phyloP scores from a whole-genome alignment of 2,797 vertebrate genomes.

The Sparidentex hasta region DNA sequence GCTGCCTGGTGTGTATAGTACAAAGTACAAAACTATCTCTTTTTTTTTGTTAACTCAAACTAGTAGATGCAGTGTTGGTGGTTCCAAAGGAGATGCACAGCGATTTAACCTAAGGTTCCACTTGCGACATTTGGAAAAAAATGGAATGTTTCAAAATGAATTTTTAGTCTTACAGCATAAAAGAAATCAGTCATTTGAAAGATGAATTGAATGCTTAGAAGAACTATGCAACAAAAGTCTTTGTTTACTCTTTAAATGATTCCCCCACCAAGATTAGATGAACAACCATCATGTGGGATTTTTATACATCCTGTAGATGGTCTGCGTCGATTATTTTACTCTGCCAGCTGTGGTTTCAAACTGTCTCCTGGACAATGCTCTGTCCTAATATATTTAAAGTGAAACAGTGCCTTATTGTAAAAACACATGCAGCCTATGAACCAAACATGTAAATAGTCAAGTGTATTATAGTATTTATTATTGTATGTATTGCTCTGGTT shows the following conservation, averaged over 20 bases:
- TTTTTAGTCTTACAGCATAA: background rate
- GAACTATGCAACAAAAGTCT: conserved; percentile 22
- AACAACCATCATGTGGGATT: conserved; percentile 11
- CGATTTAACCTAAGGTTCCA: conserved; percentile 2
- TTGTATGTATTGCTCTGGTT: conserved; percentile 52
- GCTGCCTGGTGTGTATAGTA: conserved; percentile 34
- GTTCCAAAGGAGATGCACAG: background rate
- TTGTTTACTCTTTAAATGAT: conserved; percentile 24
- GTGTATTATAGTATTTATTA: conserved; percentile 81
- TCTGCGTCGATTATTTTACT: conserved; percentile 16
- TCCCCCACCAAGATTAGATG: conserved; percentile 8
- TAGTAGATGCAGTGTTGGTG: background rate
- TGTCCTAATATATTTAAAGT: conserved; percentile 18
- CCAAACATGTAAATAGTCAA: conserved; percentile 71
- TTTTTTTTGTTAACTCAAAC: conserved; percentile 14
- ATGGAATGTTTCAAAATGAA: conserved; percentile 2
- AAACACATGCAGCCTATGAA: conserved; percentile 49
- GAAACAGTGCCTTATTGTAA: conserved; percentile 35
- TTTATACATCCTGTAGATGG: background rate
- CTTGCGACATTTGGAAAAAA: conserved; percentile 31
- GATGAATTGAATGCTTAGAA: background rate
- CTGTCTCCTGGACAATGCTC: conserved; percentile 13
- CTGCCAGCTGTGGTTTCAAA: conserved; percentile 18
- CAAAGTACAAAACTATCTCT: conserved; percentile 8
- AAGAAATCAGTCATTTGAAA: conserved; percentile 3